These are phyloP conservation scores for Muricea muricata DNA, from an alignment of 92 coral and sea anemone species.

Conservation along the genomic window DNA sequence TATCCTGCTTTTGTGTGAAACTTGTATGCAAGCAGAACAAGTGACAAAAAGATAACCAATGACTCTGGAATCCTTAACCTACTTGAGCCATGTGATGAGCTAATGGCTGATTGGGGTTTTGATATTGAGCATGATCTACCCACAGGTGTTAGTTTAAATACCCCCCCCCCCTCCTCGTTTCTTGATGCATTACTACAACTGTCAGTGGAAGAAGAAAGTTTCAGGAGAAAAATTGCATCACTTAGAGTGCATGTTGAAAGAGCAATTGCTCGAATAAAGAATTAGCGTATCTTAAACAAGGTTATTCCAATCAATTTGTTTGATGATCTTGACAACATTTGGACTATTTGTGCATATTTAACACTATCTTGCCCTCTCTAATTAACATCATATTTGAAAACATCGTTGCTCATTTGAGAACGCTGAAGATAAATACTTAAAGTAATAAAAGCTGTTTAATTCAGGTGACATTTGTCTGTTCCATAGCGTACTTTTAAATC, in stretches of 20 bases:
- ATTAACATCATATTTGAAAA: no score
- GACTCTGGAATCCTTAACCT: no score
- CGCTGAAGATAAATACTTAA: not conserved
- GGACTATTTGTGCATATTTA: no score
- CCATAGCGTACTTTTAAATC: not conserved
- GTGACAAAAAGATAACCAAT: not conserved
- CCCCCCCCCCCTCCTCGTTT: not conserved
- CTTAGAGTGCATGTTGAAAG: not conserved
- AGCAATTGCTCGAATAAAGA: not conserved
- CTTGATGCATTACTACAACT: no score
- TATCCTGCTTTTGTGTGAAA: not conserved
- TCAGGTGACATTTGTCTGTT: not conserved
- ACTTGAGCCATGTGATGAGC: not conserved
- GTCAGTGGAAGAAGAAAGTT: not conserved
- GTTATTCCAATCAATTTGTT: no score
- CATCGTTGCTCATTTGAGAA: no score
- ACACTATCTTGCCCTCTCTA: no score
- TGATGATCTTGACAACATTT: no score
- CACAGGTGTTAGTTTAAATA: not conserved
- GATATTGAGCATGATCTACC: not conserved
- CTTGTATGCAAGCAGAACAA: not conserved
- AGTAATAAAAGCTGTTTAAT: not conserved
- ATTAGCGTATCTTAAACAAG: no score
- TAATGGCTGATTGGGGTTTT: not conserved
- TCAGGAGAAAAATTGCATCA: not conserved